phyloP scores from a whole-genome alignment of 35 echinoderm and acorn worm genomes.

The Ophiothrix spiculata region DNA sequence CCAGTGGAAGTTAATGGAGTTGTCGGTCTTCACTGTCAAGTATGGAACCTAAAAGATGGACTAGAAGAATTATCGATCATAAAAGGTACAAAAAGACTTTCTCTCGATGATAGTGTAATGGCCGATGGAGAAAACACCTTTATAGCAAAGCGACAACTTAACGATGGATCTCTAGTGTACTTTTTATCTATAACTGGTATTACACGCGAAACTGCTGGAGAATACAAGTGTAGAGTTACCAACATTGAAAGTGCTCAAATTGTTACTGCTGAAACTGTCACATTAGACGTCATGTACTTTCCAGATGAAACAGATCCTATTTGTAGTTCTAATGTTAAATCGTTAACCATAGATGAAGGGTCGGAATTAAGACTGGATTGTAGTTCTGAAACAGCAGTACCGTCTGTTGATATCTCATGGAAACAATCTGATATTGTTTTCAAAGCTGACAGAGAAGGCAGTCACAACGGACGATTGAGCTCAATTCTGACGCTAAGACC shows the following conservation, averaged over 20 bases:
- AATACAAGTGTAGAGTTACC: background rate
- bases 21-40: background rate
- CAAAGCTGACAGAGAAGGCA: background rate
- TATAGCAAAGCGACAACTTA: background rate
- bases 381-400: background rate
- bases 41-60: background rate
- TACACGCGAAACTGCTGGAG: background rate
- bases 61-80: background rate
- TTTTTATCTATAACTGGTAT: background rate
- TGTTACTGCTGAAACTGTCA: background rate
- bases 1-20: background rate
- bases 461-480: background rate
- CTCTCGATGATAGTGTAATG: background rate
- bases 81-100: background rate
- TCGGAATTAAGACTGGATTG: background rate
- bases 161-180: background rate
- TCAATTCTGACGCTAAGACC: background rate
- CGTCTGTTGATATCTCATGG: background rate
- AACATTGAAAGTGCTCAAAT: background rate
- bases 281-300: background rate
- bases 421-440: background rate
- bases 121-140: background rate
- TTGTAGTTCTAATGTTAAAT: background rate
- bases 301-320: constrained; percentile 1
- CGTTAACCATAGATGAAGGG: background rate